Evolutionary conservation across 92 coral and sea anemone species (phyloP), one percentile per base, ranked within the genome.

Genomic region (Siderastrea radians): DNA sequence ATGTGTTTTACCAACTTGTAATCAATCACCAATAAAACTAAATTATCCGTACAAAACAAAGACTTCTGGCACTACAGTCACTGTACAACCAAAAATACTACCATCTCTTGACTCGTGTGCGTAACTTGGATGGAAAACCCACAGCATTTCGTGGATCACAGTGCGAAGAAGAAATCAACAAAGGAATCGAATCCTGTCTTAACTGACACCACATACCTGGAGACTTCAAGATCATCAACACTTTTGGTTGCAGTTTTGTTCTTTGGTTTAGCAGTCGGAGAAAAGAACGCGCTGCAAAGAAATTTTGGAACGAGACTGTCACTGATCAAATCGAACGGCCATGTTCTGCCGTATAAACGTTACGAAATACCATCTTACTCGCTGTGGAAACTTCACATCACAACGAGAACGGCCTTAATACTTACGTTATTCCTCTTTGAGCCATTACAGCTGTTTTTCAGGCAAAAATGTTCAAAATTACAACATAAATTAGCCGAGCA

Each of bases 391-490:
- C 38, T 12, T 51, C 7, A 16, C 12, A 44, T 5, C 13, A 45
- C 47, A 79, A 49, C 15, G 59, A 55, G 1, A 13, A n/a, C 64
- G 60, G 51, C 26, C 8, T 82, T 46, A 8, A 14, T 8, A 91
- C 98, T 95, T 93, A 95, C 98, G 96, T 84, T 49, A 95, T 95
- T 60, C 95, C 90, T 72, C 90, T 93, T 74, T 95, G 98, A 75
- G 98, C 86, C 98, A 95, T 95, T 59, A 43, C 61, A 38, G 80
- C 19, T 4, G 79, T 62, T 62, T 26, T 6, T 49, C 38, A 44
- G 16, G 11, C 7, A 38, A 47, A 72, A 0, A 38, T 19, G 60
- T 50, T 60, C 38, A 47, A 84, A 43, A 48, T 61, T 49, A 12
- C 72, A 49, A 11, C 4, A 60, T 62, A 49, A 47, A 17, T n/a